Evolutionary conservation across 92 coral and sea anemone species (phyloP), one percentile per base, ranked within the genome.

Genomic region (Pocillopora grandis): DNA sequence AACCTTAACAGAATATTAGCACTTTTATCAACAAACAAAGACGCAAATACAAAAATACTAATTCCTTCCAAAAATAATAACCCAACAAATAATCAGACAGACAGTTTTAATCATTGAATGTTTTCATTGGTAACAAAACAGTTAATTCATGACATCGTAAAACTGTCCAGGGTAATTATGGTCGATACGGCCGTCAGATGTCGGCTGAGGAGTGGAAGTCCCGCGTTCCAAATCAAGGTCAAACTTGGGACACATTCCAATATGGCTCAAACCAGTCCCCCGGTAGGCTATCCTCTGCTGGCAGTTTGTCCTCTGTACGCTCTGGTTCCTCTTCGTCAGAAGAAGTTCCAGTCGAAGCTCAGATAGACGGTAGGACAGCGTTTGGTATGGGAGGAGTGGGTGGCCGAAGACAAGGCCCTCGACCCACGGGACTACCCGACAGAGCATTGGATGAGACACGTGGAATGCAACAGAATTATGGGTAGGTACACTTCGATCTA

Each of bases 251-350:
- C 81, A 88, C 66, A 79, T 80, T 83, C 20, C 52, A 42, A 7
- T 91, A 84, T 60, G 84, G 84, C 72, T 66, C 91, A 10, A 55
- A 71, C 81, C 82, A 84, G 82, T 76, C 91, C 42, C 78, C 83
- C 63, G 86, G 86, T 21, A 80, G 94, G 31, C 92, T 84, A 48
- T 77, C 81, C 76, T 91, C 94, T 12, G 68, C 85, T 62, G 69
- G 88, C 63, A 91, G 92, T 63, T 49, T 88, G 82, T 87, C 95
- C 42, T 91, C 97, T 62, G 85, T 76, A 20, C 80, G 98, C 58
- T 94, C 98, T 1, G 88, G 95, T 14, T 93, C 97, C n/a, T 87
- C 92, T 42, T 93, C 95, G 33, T 94, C 92, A 19, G 98, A 94
- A 52, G 98, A 94, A 59, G 89, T 91, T 61, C 71, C 92, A 1